Base-by-base conservation (phyloP, 2,113 vertebrate genomes). In the Dendropsophus ebraccatus region DNA sequence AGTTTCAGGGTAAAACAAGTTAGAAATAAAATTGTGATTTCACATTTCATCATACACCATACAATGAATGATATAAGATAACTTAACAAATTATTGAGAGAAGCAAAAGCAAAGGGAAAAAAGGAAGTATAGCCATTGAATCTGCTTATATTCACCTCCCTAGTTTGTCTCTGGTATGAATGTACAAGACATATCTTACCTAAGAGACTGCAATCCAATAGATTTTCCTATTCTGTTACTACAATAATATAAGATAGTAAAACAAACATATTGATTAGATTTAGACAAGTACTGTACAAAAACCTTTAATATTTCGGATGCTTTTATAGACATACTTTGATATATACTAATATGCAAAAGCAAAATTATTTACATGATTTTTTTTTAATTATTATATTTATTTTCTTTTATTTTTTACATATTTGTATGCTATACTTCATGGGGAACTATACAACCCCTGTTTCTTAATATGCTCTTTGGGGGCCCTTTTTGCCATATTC, bases 401-500 rank as follows among this genome's bases (percentile, higher is more conserved):
- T 5, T 41, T 41, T 41, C 8, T 41, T 5, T 41, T 41, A 8
- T 21, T 49, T 28, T 28, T 77, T 21, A 52, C 25, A 30, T 77
- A 30, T 50, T 49, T 50, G 13, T 17, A 76, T 52, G 73, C 45
- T 76, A 50, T 23, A 76, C 14, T 7, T 76, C 45, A 76, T 50
- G 23, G 74, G 23, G 19, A 2, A 50, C 50, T 54, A 28, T 41
- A 69, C 16, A 17, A 35, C 12, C 45, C 16, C 30, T 54, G 50
- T 17, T 77, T 49, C 50, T 85, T 78, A 69, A 37, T 37, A 52
- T 69, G 54, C 62, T 79, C 75, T 79, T 85, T 79, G 84, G 84
- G 58, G 84, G 75, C 84, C 84, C 75, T 85, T 79, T n/a, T 79
- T 58, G 56, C 83, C 37, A 67, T 69, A 58, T 90, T 88, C 89